Conservation (phyloP, 2,797 vertebrate genomes). For the Chelon auratus region DNA sequence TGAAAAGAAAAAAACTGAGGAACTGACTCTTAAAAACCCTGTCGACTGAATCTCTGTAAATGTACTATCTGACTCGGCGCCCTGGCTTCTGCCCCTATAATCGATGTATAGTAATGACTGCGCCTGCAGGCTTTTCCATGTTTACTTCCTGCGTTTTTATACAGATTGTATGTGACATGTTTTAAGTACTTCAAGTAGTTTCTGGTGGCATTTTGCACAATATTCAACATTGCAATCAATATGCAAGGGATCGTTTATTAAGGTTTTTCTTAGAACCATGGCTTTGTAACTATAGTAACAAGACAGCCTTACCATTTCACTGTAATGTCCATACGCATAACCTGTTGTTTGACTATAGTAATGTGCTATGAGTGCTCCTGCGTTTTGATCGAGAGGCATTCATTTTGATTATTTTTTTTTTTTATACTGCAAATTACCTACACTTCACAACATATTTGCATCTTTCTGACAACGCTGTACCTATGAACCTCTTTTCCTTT, state of each 20-base stretch:
- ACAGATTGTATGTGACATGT: constrained; percentile 24
- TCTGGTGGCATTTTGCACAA: constrained; percentile 53
- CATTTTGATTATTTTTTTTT: constrained; percentile 10
- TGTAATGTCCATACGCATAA: constrained; percentile 43
- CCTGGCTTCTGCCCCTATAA: constrained; percentile 19
- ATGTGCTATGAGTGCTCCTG: constrained; percentile 31
- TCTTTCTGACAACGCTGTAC: not conserved
- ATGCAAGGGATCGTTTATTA: constrained; percentile 59
- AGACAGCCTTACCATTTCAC: constrained; percentile 62
- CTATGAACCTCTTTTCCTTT: not conserved
- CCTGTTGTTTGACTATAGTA: constrained; percentile 40
- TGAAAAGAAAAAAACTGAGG: not conserved
- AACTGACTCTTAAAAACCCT: constrained; percentile 18
- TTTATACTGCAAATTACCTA: constrained; percentile 17
- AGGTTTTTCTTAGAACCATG: constrained; percentile 65
- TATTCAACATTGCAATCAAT: constrained; percentile 56
- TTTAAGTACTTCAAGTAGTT: constrained; percentile 30
- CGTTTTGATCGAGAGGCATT: constrained; percentile 12
- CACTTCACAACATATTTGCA: not conserved
- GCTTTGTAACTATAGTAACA: constrained; percentile 80
- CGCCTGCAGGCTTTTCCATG: constrained; percentile 18
- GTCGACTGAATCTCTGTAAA: constrained; percentile 37
- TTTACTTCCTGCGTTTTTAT: constrained; percentile 52
- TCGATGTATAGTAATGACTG: constrained; percentile 35
- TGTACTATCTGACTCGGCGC: constrained; percentile 27